A percentile compares a stretch with the other conserved stretches of the same genome.
Conservation (phyloP, 2,888 invertebrate species). For the Cantharis flavilabris region DNA sequence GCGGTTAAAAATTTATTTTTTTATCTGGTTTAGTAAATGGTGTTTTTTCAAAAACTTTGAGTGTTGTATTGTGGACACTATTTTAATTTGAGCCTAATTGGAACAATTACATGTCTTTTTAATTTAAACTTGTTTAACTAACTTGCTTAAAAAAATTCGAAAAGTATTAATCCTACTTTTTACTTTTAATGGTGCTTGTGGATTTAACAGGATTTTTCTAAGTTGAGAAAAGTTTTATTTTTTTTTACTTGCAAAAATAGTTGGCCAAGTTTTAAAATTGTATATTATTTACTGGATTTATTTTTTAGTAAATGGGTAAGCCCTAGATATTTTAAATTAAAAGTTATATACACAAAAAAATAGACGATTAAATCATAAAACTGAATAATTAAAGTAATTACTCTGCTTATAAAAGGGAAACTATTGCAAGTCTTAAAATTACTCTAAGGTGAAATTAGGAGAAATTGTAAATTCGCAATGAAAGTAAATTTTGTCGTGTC, state of each 20-base stretch:
- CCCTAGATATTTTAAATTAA: background rate
- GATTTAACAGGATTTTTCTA: background rate
- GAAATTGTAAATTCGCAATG: background rate
- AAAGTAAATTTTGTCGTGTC: background rate
- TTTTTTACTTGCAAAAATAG: background rate
- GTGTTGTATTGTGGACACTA: background rate
- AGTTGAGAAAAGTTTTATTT: background rate
- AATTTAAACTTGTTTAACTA: background rate
- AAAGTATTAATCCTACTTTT: background rate
- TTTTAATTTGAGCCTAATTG: background rate
- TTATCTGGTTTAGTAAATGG: background rate
- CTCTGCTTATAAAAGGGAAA: background rate
- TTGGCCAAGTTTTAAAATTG: background rate
- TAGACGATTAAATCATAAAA: background rate
- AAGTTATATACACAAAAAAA: background rate
- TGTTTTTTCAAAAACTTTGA: background rate
- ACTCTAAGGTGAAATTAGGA: background rate
- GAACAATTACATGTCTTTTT: background rate
- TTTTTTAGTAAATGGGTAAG: background rate
- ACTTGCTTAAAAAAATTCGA: background rate
- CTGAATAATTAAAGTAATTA: background rate
- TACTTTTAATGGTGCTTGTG: background rate
- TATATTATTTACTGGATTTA: background rate
- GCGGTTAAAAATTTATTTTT: background rate
- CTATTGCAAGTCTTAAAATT: background rate